Base-by-base conservation (phyloP, 2,797 vertebrate species). In the Podarcis siculus region DNA sequence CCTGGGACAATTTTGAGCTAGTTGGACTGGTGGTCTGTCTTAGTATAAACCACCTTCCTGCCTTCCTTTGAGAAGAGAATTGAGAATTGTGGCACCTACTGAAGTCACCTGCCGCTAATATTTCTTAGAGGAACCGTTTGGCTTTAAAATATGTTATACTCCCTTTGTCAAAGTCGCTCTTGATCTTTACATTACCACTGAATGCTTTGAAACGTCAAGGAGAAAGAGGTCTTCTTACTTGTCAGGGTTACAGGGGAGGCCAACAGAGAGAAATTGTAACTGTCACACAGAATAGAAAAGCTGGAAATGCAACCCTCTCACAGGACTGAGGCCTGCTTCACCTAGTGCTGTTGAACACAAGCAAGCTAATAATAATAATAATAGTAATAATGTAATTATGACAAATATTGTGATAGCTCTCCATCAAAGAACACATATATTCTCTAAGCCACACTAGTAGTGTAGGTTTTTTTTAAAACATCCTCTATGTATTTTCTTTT, bases 181-280 rank as follows among this genome's bases (percentile, higher is more conserved):
- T 89, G 39, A 55, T 45, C 85, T 83, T 85, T 69, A 76, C 37
- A 66, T 37, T 0, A 69, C 86, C 37, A 72, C 37, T n/a, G 61
- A 64, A 78, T 66, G 49, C 86, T 88, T 85, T 88, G 82, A 90
- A 87, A 78, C 42, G 25, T 77, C 72, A 82, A 69, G 73, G 72
- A 87, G 32, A 87, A 85, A 87, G 61, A 82, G 86, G 82, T 30
- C 79, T 49, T 78, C 64, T 81, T 58, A 45, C 64, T 61, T 85
- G 72, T 78, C 64, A 82, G 73, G 86, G 79, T 88, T 77, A 85
- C 45, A 37, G 49, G 72, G 25, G 64, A 90, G 82, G 75, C 72
- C 86, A 78, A 82, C 19, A 64, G 45, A 69, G 72, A 45, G 79
- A 82, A 87, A 32, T 23, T 82, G 10, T 2, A 78, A 49, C 73